Evolutionary conservation across 1,140 invertebrate genomes (phyloP).

Genomic region (Drosophila sproati): DNA sequence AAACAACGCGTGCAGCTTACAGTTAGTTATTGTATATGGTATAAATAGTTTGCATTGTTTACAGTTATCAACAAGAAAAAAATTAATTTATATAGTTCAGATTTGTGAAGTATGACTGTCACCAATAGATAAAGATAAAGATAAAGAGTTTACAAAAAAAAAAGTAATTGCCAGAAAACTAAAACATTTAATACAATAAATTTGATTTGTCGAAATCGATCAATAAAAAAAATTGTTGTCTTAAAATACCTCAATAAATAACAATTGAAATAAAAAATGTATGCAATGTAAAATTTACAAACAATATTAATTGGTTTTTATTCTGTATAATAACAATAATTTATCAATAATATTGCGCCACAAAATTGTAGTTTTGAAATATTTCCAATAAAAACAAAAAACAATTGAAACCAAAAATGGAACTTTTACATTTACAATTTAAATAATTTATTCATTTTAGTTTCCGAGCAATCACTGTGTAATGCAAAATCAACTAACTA

Average conservation of each 20-base stretch:
- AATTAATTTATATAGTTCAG: conserved; percentile 1
- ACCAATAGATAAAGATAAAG: conserved; percentile 28
- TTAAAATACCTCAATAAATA: no score
- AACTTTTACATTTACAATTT: neutral
- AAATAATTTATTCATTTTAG: neutral
- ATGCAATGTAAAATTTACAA: no score
- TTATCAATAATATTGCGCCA: no score
- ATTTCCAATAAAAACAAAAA: no score
- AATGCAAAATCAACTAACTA: conserved; percentile 16
- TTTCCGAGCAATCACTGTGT: neutral
- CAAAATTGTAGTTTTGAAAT: no score
- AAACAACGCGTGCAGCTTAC: conserved; percentile 69
- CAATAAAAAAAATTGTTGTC: no score
- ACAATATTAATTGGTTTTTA: no score
- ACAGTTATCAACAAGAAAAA: conserved; percentile 16
- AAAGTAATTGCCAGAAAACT: neutral
- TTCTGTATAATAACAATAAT: no score
- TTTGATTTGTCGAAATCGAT: no score
- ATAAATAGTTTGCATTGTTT: conserved; percentile 5
- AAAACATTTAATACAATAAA: neutral
- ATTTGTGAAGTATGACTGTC: conserved; percentile 7
- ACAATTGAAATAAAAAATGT: no score
- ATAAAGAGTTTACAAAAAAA: neutral
- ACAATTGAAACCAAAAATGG: neutral
- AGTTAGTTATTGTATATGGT: conserved; percentile 35